Conservation (phyloP, 2,113 vertebrate genomes). For the Sardina pilchardus region DNA sequence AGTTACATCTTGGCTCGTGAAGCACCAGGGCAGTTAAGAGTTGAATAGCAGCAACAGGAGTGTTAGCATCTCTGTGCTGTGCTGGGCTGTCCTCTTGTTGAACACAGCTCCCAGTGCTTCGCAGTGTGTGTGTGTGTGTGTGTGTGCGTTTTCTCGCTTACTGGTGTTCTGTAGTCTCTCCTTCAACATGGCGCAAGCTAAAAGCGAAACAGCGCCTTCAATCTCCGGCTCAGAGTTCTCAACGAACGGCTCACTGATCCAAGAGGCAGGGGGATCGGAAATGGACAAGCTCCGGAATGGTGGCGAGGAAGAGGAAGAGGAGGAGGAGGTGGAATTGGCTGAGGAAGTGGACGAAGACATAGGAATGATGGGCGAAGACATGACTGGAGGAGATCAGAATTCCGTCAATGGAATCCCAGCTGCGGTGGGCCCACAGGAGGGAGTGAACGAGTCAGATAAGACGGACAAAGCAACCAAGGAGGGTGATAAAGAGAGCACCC, state of each 20-base stretch:
- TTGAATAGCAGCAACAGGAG: neutral
- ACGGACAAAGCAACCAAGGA: neutral
- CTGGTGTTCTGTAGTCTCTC: neutral
- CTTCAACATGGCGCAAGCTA: constrained; percentile 61
- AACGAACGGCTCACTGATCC: constrained; percentile 40
- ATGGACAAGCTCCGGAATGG: constrained; percentile 37
- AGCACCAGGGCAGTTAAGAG: neutral
- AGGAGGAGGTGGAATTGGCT: constrained; percentile 65
- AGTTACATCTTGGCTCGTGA: constrained; percentile 18
- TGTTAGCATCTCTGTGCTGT: neutral
- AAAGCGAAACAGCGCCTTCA: constrained; percentile 31
- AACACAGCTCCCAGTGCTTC: neutral
- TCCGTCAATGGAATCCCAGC: neutral
- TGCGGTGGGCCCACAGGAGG: neutral
- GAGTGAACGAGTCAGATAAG: neutral
- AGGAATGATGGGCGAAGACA: constrained; percentile 48
- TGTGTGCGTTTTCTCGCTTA: neutral
- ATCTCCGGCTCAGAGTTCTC: constrained; percentile 52
- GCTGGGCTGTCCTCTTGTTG: neutral
- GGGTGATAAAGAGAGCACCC: neutral
- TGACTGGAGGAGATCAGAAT: neutral
- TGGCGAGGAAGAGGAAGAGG: constrained; percentile 51
- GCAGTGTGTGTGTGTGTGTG: neutral
- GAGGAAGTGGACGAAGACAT: constrained; percentile 69
- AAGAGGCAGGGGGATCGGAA: constrained; percentile 42